Conservation (phyloP, 2,888 invertebrate species). For the Onthophagus sagittarius region DNA sequence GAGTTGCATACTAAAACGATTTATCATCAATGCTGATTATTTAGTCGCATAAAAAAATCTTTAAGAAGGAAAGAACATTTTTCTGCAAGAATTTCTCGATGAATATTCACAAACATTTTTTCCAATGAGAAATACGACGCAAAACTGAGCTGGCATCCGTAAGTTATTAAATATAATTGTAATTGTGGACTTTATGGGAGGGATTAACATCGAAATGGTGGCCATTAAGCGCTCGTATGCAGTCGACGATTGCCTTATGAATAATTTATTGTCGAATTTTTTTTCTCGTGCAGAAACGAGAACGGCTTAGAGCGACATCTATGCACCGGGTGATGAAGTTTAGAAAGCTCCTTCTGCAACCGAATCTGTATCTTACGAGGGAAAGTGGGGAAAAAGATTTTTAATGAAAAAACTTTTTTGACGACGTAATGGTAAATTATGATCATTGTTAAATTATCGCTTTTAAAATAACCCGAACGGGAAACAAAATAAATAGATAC, state of each 20-base stretch:
- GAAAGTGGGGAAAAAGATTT: not conserved
- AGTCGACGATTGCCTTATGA: conserved; percentile 8
- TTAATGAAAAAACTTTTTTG: not conserved
- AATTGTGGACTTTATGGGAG: conserved; percentile 10
- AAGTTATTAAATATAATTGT: conserved; percentile 13
- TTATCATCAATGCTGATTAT: too few species aligned
- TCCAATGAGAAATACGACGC: not conserved
- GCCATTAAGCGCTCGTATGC: conserved; percentile 6
- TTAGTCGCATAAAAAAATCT: too few species aligned
- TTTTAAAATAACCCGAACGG: not conserved
- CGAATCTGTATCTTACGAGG: not conserved
- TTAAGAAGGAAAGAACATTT: too few species aligned
- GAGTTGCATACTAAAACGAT: not conserved
- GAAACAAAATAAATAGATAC: not conserved
- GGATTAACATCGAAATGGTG: conserved; percentile 12
- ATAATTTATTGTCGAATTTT: not conserved
- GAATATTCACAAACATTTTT: not conserved
- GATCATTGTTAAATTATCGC: too few species aligned
- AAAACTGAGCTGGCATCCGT: conserved; percentile 8
- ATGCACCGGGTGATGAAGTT: not conserved
- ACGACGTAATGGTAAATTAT: too few species aligned
- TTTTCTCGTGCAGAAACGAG: not conserved
- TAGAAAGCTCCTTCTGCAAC: not conserved
- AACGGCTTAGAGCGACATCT: conserved; percentile 1
- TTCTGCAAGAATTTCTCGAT: not conserved